These are phyloP conservation scores for Yasuhikotakia modesta DNA, from an alignment of 2,797 vertebrate genomes.

Conservation along the genomic window DNA sequence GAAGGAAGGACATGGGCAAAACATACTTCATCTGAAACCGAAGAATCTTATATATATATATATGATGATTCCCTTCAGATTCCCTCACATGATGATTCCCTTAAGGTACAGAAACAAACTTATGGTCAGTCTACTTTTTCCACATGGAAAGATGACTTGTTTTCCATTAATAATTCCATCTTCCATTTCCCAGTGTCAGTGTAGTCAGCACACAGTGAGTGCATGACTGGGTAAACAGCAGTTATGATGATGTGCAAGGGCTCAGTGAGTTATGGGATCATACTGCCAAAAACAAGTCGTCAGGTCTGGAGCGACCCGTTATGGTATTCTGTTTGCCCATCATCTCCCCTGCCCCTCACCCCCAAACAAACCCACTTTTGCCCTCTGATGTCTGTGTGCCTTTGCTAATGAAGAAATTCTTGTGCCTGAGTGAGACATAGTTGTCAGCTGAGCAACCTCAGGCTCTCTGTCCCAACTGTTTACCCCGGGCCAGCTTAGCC, in stretches of 20 bases:
- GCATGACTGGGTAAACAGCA: constrained; percentile 60
- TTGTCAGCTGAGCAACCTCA: constrained; percentile 78
- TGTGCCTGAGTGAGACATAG: constrained; percentile 82
- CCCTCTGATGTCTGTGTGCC: constrained; percentile 82
- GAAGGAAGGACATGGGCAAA: too few species aligned
- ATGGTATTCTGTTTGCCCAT: constrained; percentile 75
- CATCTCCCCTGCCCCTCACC: constrained; percentile 56
- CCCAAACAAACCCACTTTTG: constrained; percentile 58
- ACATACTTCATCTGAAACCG: too few species aligned
- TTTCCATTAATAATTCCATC: constrained; percentile 18
- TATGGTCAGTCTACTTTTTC: background rate
- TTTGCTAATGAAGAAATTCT: constrained; percentile 86
- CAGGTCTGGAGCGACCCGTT: constrained; percentile 72
- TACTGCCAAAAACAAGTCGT: constrained; percentile 72
- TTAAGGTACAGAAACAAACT: background rate
- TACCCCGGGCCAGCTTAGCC: constrained; percentile 54
- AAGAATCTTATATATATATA: too few species aligned
- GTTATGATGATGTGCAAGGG: constrained; percentile 61
- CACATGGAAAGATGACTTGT: background rate
- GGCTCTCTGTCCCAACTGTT: constrained; percentile 63
- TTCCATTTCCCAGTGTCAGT: constrained; percentile 60
- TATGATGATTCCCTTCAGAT: too few species aligned
- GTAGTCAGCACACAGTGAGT: constrained; percentile 24
- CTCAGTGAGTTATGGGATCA: constrained; percentile 69
- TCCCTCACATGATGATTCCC: too few species aligned